phyloP scores from a whole-genome alignment of 2,113 vertebrate genomes.

The Saiga tatarica region DNA sequence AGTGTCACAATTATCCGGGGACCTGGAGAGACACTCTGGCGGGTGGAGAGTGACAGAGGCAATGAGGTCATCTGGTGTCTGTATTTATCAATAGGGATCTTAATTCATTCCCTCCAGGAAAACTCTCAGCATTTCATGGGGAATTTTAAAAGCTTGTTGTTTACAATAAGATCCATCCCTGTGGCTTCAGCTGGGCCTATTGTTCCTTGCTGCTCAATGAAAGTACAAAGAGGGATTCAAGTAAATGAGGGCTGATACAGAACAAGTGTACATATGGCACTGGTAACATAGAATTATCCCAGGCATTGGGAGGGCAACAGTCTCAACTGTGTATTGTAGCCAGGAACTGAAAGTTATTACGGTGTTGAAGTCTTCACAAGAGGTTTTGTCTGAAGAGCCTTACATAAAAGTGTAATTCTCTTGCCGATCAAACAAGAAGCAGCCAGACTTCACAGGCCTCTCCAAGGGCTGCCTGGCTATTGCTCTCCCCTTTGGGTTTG shows the following conservation, averaged over 20 bases:
- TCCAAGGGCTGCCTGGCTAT: background rate
- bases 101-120: constrained; percentile 21
- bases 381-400: background rate
- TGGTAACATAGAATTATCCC: background rate
- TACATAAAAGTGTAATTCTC: background rate
- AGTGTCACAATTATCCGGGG: constrained; percentile 45
- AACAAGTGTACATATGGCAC: constrained; percentile 2
- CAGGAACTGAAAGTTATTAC: background rate
- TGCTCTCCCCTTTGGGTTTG: background rate
- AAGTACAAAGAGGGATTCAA: constrained; percentile 39
- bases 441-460: background rate
- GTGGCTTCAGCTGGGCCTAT: constrained; percentile 26
- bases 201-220: constrained; percentile 30
- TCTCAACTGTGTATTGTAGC: background rate
- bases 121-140: constrained; percentile 25
- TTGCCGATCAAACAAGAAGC: background rate
- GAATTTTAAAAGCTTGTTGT: constrained; percentile 65
- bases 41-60: background rate
- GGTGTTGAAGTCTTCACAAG: background rate
- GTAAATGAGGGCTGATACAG: constrained; percentile 25
- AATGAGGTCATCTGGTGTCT: constrained; percentile 50
- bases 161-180: constrained; percentile 63
- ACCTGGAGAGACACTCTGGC: constrained; percentile 33
- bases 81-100: constrained; percentile 58
- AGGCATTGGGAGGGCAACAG: background rate